These are phyloP conservation scores for Conus betulinus DNA, from an alignment of 1,140 invertebrate genomes.

Conservation along the genomic window DNA sequence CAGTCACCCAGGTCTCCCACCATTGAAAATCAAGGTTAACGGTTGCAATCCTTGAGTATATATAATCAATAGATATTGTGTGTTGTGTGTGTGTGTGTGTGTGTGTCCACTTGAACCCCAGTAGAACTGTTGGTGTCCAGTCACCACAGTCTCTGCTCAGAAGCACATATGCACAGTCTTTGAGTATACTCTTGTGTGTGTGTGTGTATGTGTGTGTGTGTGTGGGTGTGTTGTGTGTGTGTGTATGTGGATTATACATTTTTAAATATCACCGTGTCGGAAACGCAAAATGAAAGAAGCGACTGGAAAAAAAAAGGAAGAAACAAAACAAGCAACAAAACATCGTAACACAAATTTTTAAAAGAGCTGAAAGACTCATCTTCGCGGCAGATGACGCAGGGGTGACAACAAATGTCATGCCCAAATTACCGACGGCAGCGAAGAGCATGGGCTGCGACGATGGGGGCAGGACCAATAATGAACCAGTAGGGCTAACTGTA, in stretches of 20 bases:
- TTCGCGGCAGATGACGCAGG: conserved; percentile 71
- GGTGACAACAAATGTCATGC: conserved; percentile 80
- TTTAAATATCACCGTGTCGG: no score
- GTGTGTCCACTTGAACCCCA: conserved; percentile 79
- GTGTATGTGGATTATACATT: no score
- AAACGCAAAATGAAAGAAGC: no score
- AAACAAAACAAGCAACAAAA: no score
- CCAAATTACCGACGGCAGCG: conserved; percentile 80
- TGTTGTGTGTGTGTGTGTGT: conserved; percentile 1
- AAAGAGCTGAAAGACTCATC: conserved; percentile 28
- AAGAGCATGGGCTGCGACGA: conserved; percentile 79
- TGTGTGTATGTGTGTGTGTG: background rate
- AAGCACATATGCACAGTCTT: background rate
- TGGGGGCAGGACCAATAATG: conserved; percentile 82
- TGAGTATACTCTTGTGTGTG: background rate
- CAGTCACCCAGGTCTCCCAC: conserved; percentile 37
- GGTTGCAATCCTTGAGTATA: no score
- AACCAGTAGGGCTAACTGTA: conserved; percentile 77
- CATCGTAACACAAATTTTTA: no score
- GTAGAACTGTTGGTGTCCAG: conserved; percentile 74
- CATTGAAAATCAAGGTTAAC: no score
- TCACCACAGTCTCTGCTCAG: conserved; percentile 44
- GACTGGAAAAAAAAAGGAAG: no score
- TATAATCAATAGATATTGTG: no score
- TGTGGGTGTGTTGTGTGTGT: no score